phyloP scores from a whole-genome alignment of 1,140 invertebrate genomes.

The Drosophila sechellia region DNA sequence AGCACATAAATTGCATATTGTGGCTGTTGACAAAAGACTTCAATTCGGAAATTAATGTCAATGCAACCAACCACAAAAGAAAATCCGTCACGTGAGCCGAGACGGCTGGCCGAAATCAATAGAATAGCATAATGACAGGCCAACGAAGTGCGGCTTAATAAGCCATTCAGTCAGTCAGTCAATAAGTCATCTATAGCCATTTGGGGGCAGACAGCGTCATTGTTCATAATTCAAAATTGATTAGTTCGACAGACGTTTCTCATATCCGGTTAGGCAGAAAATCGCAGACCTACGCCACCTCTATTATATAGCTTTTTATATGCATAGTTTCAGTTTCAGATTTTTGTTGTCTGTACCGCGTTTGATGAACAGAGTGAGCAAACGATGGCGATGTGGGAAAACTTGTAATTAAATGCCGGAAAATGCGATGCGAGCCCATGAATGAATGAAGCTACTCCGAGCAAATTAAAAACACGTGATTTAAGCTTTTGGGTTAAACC shows the following conservation, averaged over 20 bases:
- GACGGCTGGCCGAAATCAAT: slow-evolving; percentile 23
- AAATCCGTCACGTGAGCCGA: slow-evolving; percentile 61
- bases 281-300: slow-evolving; percentile 24
- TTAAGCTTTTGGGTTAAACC: slow-evolving; percentile 7
- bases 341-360: slow-evolving; percentile 21
- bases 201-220: slow-evolving; percentile 49
- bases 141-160: slow-evolving; percentile 35
- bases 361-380: slow-evolving; percentile 60
- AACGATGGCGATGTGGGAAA: slow-evolving; percentile 57
- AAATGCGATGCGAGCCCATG: slow-evolving; percentile 40
- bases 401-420: slow-evolving; percentile 67
- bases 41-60: slow-evolving; percentile 63
- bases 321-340: slow-evolving; percentile 15
- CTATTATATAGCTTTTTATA: not conserved
- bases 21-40: slow-evolving; percentile 46
- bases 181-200: slow-evolving; percentile 33
- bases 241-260: slow-evolving; percentile 56
- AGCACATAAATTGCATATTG: slow-evolving; percentile 43
- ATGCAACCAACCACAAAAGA: slow-evolving; percentile 58
- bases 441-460: slow-evolving; percentile 18
- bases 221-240: slow-evolving; percentile 77
- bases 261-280: slow-evolving; percentile 59
- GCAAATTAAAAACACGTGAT: slow-evolving; percentile 26
- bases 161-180: slow-evolving; percentile 28
- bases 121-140: slow-evolving; percentile 47